These are phyloP conservation scores for Phalacrocorax brasilianus DNA, from an alignment of 2,113 vertebrate genomes.

Conservation along the genomic window DNA sequence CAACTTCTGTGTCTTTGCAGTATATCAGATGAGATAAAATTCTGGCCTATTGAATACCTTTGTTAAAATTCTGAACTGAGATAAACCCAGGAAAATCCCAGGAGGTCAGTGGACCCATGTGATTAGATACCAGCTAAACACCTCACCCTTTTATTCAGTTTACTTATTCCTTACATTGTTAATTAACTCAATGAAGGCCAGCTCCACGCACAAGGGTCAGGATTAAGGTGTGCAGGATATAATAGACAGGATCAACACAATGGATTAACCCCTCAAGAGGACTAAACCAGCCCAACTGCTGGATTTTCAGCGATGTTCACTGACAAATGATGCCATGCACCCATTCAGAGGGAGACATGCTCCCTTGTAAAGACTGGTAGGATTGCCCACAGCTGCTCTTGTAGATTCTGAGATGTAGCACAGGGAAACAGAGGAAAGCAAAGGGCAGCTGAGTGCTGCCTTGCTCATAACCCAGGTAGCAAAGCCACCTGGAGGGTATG, in stretches of 20 bases:
- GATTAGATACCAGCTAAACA: neutral
- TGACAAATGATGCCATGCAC: neutral
- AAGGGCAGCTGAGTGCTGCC: neutral
- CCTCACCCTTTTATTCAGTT: neutral
- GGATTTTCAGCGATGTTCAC: neutral
- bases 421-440: neutral
- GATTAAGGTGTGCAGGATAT: too few species aligned
- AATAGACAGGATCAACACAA: neutral
- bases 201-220: fast-evolving
- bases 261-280: neutral
- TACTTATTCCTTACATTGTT: neutral
- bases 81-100: neutral
- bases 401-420: neutral
- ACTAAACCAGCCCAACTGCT: neutral
- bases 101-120: neutral
- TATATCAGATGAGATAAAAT: neutral
- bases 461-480: neutral
- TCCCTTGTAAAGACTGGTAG: neutral
- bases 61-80: neutral
- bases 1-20: neutral
- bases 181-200: neutral
- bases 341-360: neutral
- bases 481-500: neutral
- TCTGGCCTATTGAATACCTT: neutral
- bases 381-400: neutral